Base-by-base conservation (phyloP, 1,140 invertebrate species). In the Drosophila erecta region DNA sequence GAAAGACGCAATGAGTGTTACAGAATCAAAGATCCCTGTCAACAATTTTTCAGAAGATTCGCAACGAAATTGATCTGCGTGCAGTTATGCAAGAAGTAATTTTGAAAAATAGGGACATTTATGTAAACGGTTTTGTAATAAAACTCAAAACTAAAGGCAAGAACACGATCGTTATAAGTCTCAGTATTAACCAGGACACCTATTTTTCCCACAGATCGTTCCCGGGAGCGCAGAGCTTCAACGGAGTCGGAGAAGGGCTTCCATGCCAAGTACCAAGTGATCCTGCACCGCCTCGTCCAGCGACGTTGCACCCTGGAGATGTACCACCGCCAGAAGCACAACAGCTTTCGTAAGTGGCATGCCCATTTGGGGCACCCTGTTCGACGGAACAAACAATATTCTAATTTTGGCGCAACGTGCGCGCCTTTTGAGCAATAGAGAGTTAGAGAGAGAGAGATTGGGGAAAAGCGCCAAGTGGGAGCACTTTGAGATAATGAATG, bases 271-370 rank as follows among this genome's bases (percentile, higher is more conserved):
- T 98, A 98, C 87, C 96, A 97, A 74, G 95, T 96, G 8, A 95
- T 97, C 38, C 97, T 97, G 6, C 97, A 97, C 92, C 94, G 97
- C 46, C 96, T 98, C 93, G 96, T 98, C 0, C 97, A 98, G 92
- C 93, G 97, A 60, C 97, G 97, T 91, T 97, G 96, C n/a, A 97
- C 96, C 81, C 95, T 97, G 14, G 97, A 98, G 93, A 96, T 98
- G 95, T 98, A 98, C 83, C 95, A 96, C 90, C 94, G 97, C 64
- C 95, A 98, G 76, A 95, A 96, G 14, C 95, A 95, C 20, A 97
- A 97, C 77, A 95, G 95, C 50, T 97, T 98, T 89, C 96, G 97
- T 98, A 93, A 95, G 94, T 94, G 7, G 17, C 11, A 20, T 8
- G 12, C 22, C 24, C 35, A 37, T 11, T 30, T 11, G 30, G 27